These are phyloP conservation scores for Hirudo medicinalis DNA, from an alignment of 1,140 invertebrate genomes.

Conservation along the genomic window DNA sequence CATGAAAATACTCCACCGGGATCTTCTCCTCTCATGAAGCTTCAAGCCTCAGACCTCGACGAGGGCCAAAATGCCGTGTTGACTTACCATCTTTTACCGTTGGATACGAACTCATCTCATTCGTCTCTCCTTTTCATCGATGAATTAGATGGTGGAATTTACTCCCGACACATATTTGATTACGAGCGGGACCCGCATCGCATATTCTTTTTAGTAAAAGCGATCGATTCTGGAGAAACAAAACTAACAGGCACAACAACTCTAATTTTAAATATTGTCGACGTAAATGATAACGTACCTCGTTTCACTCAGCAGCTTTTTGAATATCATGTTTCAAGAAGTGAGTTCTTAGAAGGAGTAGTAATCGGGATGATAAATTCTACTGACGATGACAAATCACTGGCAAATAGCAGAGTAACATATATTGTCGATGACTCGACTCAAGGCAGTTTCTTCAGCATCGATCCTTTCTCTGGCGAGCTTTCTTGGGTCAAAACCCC, in stretches of 20 bases:
- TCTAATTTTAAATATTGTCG: constrained; percentile 3
- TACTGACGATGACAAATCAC: neutral
- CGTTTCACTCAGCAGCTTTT: neutral
- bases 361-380: neutral
- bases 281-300: neutral
- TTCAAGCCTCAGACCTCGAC: neutral
- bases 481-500: neutral
- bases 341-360: neutral
- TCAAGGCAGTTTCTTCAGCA: neutral
- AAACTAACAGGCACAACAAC: constrained; percentile 2
- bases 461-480: neutral
- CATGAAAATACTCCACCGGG: neutral
- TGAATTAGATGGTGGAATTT: neutral
- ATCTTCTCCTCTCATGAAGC: neutral
- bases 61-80: neutral
- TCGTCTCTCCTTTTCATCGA: constrained; percentile 2
- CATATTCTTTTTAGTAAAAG: neutral
- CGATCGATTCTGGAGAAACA: neutral
- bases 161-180: neutral
- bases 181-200: neutral
- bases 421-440: neutral
- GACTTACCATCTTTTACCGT: neutral
- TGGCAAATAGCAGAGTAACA: neutral
- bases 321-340: neutral
- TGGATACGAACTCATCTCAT: neutral